Evolutionary conservation across 2,797 vertebrate species (phyloP).

Genomic region (Lacerta agilis): DNA sequence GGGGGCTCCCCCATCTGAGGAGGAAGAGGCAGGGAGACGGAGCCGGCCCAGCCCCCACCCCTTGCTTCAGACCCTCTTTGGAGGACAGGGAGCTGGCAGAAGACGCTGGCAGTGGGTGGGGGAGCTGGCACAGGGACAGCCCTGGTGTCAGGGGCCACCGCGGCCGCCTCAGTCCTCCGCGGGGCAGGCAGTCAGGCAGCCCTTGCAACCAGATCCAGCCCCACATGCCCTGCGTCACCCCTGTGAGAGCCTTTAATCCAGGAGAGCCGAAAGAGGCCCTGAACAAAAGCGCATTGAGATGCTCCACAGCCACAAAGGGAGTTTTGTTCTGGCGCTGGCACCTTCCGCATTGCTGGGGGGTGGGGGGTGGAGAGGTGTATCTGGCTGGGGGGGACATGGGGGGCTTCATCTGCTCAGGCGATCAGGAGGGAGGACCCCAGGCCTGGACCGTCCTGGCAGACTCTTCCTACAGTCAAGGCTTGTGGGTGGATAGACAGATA

Average conservation of each 20-base stretch:
- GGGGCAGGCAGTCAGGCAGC: background rate
- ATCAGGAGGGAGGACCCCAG: background rate
- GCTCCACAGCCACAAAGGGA: background rate
- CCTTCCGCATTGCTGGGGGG: too few species aligned
- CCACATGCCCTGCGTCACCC: background rate
- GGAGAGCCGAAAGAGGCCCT: background rate
- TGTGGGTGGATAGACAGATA: too few species aligned
- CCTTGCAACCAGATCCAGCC: background rate
- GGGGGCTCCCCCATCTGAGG: background rate
- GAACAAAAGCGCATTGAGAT: background rate
- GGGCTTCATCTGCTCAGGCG: background rate
- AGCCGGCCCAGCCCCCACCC: too few species aligned
- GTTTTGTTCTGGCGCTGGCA: background rate
- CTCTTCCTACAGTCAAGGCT: too few species aligned
- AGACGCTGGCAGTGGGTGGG: background rate
- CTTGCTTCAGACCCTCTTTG: too few species aligned
- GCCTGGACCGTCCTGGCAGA: background rate
- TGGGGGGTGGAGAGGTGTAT: background rate
- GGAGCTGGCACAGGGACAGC: background rate
- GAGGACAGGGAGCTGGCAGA: too few species aligned
- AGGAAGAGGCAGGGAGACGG: background rate
- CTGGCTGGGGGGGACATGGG: background rate
- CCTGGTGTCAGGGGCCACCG: background rate
- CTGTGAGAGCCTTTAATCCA: background rate
- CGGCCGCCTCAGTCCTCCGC: background rate